Conservation (phyloP, 1,140 invertebrate genomes). For the Charaxes varanes region DNA sequence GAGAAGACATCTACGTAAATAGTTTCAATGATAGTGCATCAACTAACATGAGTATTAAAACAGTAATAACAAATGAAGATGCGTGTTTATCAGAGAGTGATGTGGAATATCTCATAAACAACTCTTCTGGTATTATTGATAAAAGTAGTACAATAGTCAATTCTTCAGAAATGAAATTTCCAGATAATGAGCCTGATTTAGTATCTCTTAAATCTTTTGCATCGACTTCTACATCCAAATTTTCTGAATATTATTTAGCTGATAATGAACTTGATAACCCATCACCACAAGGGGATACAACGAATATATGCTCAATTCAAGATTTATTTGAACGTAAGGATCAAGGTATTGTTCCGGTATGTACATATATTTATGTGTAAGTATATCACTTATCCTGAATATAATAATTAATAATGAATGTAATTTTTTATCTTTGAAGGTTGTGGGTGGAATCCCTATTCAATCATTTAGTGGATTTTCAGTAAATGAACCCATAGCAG, state of each 20-base stretch:
- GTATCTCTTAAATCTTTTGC: conserved; percentile 45
- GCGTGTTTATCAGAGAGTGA: conserved; percentile 22
- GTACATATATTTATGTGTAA: conserved; percentile 6
- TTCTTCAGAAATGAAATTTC: conserved; percentile 18
- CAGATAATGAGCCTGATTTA: conserved; percentile 30
- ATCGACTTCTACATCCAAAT: conserved; percentile 31
- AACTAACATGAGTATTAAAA: conserved; percentile 27
- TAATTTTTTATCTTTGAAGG: conserved; percentile 23
- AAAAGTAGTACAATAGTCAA: conserved; percentile 2
- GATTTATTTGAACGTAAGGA: conserved; percentile 53
- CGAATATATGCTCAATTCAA: conserved; percentile 27
- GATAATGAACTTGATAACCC: conserved; percentile 30
- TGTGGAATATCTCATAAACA: conserved; percentile 14
- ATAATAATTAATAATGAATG: neutral
- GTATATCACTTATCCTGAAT: neutral
- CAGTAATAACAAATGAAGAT: conserved; percentile 24
- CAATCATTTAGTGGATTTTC: conserved; percentile 59
- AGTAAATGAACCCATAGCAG: conserved; percentile 32
- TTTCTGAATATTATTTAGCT: conserved; percentile 46
- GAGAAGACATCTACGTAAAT: conserved; percentile 17
- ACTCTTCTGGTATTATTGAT: neutral
- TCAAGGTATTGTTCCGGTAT: conserved; percentile 20
- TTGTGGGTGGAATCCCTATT: conserved; percentile 23
- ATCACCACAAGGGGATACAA: conserved; percentile 12
- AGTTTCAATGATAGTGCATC: conserved; percentile 21